Base-by-base conservation (phyloP, 1,140 invertebrate species). In the Macrosteles quadrilineatus region DNA sequence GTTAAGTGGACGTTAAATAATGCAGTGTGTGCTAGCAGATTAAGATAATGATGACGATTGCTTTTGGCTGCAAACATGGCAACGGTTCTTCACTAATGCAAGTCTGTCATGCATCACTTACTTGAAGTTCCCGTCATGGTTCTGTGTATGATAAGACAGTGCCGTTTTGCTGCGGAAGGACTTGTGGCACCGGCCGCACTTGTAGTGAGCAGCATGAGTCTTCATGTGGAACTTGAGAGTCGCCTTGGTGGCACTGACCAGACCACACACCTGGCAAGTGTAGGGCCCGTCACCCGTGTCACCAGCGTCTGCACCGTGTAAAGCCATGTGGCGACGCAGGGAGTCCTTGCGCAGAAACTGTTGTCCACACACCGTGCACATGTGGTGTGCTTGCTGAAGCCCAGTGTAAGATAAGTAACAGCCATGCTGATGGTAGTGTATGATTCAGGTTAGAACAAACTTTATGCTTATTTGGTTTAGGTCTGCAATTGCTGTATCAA, bases 51-150 rank as follows among this genome's bases (percentile, higher is more conserved):
- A n/a, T n/a, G n/a, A n/a, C n/a, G n/a, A n/a, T n/a, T n/a, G n/a
- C n/a, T n/a, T n/a, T n/a, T n/a, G n/a, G n/a, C n/a, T n/a, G n/a
- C n/a, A n/a, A n/a, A n/a, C n/a, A n/a, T n/a, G n/a, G n/a, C n/a
- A n/a, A n/a, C n/a, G n/a, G n/a, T n/a, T n/a, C n/a, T n/a, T n/a
- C n/a, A n/a, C n/a, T n/a, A n/a, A n/a, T n/a, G n/a, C n/a, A n/a
- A n/a, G n/a, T n/a, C n/a, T n/a, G n/a, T n/a, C n/a, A n/a, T n/a
- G n/a, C n/a, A n/a, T n/a, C n/a, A 50, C 47, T 50, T n/a, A 50
- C 47, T 50, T 50, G 47, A 50, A 50, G 4, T 50, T 17, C 47
- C 47, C 47, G n/a, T 50, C 47, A 21, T 50, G 47, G n/a, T 17
- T 50, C n/a, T 50, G 47, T 50, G 47, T 11, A n/a, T 50, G 47